Evolutionary conservation across 1,140 invertebrate genomes (phyloP).

Genomic region (Scaptomyza hsui): DNA sequence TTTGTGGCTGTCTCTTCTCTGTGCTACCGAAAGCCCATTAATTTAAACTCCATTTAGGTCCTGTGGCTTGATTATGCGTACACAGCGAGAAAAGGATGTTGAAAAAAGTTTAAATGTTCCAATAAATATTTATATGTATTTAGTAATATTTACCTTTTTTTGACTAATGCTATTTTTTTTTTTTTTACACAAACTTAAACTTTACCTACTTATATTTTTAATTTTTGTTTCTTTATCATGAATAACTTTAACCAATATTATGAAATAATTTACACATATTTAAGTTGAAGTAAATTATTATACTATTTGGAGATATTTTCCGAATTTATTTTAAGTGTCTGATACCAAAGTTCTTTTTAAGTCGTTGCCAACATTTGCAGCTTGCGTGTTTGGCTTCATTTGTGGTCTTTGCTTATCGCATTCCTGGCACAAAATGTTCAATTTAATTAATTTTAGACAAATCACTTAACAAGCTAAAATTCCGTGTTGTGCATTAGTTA

Average conservation of each 20-base stretch:
- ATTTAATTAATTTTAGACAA: slow-evolving; percentile 61
- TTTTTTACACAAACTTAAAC: too few species aligned
- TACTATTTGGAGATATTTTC: too few species aligned
- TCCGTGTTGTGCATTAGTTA: slow-evolving; percentile 24
- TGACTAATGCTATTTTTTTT: too few species aligned
- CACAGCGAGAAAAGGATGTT: slow-evolving; percentile 20
- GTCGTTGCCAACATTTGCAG: slow-evolving; percentile 7
- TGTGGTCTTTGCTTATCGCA: slow-evolving; percentile 35
- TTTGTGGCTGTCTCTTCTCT: slow-evolving; percentile 2
- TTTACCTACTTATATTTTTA: too few species aligned
- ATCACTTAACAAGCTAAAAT: slow-evolving; percentile 53
- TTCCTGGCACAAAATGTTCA: slow-evolving; percentile 46
- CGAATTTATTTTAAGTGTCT: slow-evolving; percentile 8
- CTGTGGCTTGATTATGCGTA: slow-evolving; percentile 35
- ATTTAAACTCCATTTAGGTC: slow-evolving; percentile 48
- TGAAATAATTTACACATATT: too few species aligned
- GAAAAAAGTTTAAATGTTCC: background rate
- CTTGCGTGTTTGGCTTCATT: slow-evolving; percentile 43
- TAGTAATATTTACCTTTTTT: too few species aligned
- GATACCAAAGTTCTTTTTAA: background rate
- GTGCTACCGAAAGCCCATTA: slow-evolving; percentile 61
- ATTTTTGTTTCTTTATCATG: too few species aligned
- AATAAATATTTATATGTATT: too few species aligned
- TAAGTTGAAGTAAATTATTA: too few species aligned
- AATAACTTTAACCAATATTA: too few species aligned